Percentiles rank a stretch among this genome's conserved stretches.
phyloP scores from a whole-genome alignment of 2,113 vertebrate species.

The Noturus placidus region DNA sequence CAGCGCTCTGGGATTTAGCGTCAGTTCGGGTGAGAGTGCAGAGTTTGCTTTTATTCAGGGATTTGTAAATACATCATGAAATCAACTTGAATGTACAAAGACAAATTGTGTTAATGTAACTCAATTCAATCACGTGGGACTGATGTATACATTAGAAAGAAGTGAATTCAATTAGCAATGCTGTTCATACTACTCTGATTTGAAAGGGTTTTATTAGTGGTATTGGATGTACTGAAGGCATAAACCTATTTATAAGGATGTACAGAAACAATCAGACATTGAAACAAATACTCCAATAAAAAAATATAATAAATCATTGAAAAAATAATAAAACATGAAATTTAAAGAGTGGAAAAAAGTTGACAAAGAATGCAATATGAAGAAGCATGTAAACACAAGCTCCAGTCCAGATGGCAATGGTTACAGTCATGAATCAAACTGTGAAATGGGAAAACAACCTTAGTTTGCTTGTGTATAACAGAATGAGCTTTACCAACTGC shows the following conservation, averaged over 20 bases:
- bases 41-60: not conserved
- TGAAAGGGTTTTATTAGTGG: not conserved
- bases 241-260: not conserved
- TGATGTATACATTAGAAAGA: not conserved
- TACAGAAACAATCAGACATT: not conserved
- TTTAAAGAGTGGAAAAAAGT: not conserved
- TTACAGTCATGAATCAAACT: not conserved
- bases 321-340: not conserved
- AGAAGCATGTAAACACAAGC: not conserved
- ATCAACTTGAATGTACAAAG: not conserved
- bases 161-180: not conserved
- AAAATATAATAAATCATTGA: no score
- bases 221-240: not conserved
- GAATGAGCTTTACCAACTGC: constrained; percentile 36
- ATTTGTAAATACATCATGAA: not conserved
- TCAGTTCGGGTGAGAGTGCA: not conserved
- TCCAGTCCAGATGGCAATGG: constrained; percentile 7
- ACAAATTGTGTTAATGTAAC: not conserved
- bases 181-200: not conserved
- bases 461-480: not conserved
- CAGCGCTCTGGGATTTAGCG: not conserved
- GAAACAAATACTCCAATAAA: not conserved
- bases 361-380: not conserved
- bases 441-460: not conserved
- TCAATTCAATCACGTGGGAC: not conserved